Evolutionary conservation across 2,888 invertebrate species (phyloP).

Genomic region (Melanchra persicariae): DNA sequence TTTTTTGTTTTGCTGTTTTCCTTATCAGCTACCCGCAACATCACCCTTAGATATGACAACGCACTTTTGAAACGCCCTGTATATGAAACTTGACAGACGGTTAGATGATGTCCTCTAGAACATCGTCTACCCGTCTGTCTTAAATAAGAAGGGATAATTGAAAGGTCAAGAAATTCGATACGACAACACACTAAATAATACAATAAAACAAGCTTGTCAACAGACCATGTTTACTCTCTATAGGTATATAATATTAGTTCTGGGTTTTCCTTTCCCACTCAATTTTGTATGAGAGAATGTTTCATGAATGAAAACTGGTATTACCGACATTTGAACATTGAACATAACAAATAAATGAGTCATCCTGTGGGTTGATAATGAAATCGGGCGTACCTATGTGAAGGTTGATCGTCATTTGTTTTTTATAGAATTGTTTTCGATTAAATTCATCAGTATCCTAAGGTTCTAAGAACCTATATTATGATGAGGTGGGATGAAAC

Average conservation of each 20-base stretch:
- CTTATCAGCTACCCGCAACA: too few species aligned
- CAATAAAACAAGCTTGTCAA: constrained; percentile 20
- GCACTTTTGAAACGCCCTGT: too few species aligned
- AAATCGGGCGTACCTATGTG: neutral
- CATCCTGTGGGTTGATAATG: constrained; percentile 5
- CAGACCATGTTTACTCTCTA: constrained; percentile 8
- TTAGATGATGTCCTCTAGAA: too few species aligned
- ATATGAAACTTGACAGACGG: too few species aligned
- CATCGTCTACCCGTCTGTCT: too few species aligned
- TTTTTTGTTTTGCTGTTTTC: too few species aligned
- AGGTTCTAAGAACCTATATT: too few species aligned
- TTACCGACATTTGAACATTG: constrained; percentile 23
- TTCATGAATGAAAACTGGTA: constrained; percentile 46
- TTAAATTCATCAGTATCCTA: neutral
- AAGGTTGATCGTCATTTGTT: constrained; percentile 8
- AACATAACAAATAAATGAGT: constrained; percentile 41
- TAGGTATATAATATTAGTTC: neutral
- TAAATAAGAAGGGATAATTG: too few species aligned
- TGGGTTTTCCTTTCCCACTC: constrained; percentile 24
- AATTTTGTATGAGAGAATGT: constrained; percentile 12
- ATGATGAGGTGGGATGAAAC: too few species aligned
- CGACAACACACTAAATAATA: constrained; percentile 2
- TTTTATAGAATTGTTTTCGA: neutral
- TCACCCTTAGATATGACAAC: too few species aligned
- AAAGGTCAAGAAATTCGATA: constrained; percentile 9